Evolutionary conservation across 2,113 vertebrate genomes (phyloP).

Genomic region (Morphnarchus princeps): DNA sequence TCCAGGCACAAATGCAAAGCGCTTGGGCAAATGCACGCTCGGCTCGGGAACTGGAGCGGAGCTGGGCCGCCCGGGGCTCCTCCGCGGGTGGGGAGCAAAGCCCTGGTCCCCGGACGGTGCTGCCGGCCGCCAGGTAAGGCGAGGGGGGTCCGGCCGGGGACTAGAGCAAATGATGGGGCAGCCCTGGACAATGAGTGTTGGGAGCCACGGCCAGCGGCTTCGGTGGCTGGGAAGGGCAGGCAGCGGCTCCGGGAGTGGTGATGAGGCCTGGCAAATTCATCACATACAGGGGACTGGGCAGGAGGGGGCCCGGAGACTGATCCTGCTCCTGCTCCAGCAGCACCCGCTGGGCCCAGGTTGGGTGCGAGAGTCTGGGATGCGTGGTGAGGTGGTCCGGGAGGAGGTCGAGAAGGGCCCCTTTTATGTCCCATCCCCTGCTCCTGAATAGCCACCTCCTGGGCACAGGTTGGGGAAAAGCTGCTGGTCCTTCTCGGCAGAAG

Average conservation of each 20-base stretch:
- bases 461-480: neutral
- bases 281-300: fast-evolving
- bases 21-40: conserved; percentile 21
- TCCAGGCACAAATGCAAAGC: conserved; percentile 53
- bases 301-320: fast-evolving
- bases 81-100: neutral
- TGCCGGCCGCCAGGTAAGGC: neutral
- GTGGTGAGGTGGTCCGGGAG: neutral
- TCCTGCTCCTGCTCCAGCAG: neutral
- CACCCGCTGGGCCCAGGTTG: fast-evolving
- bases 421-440: neutral
- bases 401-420: neutral
- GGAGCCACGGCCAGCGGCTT: neutral
- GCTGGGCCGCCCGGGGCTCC: neutral
- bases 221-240: neutral
- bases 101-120: neutral
- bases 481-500: neutral
- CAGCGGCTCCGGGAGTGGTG: fast-evolving
- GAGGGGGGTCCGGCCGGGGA: neutral
- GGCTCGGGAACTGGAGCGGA: neutral
- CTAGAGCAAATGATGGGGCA: neutral
- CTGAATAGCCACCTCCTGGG: fast-evolving
- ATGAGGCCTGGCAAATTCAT: neutral
- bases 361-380: fast-evolving
- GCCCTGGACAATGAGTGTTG: fast-evolving